Conservation (phyloP, 2,888 invertebrate genomes). For the Thyatira batis region DNA sequence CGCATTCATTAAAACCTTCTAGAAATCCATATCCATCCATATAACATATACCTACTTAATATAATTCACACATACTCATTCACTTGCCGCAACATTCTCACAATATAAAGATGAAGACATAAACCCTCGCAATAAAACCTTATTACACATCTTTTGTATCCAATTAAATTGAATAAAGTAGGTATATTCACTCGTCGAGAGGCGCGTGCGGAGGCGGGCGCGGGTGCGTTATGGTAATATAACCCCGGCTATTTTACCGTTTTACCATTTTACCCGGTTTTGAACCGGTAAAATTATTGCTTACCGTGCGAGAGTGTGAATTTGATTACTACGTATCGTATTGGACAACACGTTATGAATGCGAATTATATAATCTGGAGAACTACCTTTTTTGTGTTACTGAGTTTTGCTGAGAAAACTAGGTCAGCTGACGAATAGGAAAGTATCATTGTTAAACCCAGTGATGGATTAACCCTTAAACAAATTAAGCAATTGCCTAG, state of each 20-base stretch:
- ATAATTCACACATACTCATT: constrained; percentile 8
- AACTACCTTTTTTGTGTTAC: too few relatives aligned
- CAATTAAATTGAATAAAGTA: constrained; percentile 60
- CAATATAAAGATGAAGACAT: constrained; percentile 49
- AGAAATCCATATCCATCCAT: not conserved
- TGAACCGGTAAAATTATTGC: constrained; percentile 19
- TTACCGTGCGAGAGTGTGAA: constrained; percentile 8
- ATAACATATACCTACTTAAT: not conserved
- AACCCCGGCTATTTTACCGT: constrained; percentile 20
- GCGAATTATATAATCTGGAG: not conserved
- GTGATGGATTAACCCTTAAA: too few relatives aligned
- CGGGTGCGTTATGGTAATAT: constrained; percentile 36
- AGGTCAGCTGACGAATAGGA: too few relatives aligned
- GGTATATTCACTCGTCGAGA: constrained; percentile 7
- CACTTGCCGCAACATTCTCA: constrained; percentile 17
- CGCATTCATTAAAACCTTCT: too few relatives aligned
- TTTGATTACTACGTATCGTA: constrained; percentile 8
- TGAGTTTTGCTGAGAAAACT: too few relatives aligned
- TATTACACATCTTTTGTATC: constrained; percentile 66
- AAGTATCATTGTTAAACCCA: too few relatives aligned
- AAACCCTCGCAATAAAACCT: constrained; percentile 59
- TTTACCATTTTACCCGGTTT: constrained; percentile 7
- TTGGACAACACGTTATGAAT: constrained; percentile 2
- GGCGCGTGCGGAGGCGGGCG: constrained; percentile 11
- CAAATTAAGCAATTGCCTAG: too few relatives aligned